phyloP scores from a whole-genome alignment of 2,888 invertebrate species.

The Ophion ellenae region DNA sequence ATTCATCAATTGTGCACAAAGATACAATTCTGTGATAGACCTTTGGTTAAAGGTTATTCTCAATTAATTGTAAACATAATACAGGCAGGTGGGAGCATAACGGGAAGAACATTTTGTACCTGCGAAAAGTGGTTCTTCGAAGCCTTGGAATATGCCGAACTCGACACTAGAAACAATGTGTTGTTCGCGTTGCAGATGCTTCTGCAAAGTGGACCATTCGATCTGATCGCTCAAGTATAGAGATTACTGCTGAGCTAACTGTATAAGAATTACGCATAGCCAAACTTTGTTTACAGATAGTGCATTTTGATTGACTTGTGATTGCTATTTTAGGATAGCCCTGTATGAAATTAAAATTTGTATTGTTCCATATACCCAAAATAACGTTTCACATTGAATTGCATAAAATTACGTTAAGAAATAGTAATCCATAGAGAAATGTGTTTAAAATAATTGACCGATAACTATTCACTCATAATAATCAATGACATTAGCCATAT shows the following conservation, averaged over 20 bases:
- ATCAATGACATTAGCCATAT: constrained; percentile 8
- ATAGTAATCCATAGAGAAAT: not conserved
- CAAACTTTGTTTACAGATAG: too few species aligned
- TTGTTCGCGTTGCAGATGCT: constrained; percentile 73
- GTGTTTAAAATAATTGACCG: not conserved
- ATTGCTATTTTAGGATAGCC: too few species aligned
- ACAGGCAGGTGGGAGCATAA: constrained; percentile 70
- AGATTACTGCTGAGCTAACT: not conserved
- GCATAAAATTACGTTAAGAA: too few species aligned
- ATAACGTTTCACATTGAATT: too few species aligned
- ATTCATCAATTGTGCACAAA: constrained; percentile 75
- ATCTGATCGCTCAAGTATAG: constrained; percentile 72
- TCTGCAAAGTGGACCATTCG: constrained; percentile 71
- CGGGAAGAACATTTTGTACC: constrained; percentile 71
- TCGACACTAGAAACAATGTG: constrained; percentile 67
- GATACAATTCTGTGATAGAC: constrained; percentile 73
- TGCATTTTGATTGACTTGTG: not conserved
- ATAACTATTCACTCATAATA: not conserved
- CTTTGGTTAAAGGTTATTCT: constrained; percentile 74
- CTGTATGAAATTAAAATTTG: too few species aligned
- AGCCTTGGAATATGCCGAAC: constrained; percentile 71
- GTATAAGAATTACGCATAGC: not conserved
- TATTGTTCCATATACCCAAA: too few species aligned
- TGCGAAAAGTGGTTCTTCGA: constrained; percentile 76
- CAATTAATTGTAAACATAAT: constrained; percentile 75